Conservation (phyloP, 2,888 invertebrate species). For the Zeuzera pyrina region DNA sequence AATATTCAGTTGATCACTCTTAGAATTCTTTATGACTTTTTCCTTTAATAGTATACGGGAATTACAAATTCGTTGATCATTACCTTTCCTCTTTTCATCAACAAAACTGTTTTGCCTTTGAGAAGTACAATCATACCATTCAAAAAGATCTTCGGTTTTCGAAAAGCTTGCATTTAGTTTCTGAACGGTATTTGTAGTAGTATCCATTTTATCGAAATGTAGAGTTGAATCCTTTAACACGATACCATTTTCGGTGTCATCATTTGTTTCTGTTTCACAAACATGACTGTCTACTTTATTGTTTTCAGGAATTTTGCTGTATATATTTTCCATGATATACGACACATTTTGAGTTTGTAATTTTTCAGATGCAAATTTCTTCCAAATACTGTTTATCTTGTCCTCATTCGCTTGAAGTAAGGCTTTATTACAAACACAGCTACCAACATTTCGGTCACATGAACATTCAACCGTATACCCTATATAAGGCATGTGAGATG, state of each 20-base stretch:
- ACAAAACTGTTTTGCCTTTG: constrained; percentile 2
- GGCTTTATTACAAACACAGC: constrained; percentile 42
- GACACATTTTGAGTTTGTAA: constrained; percentile 24
- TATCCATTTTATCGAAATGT: constrained; percentile 3
- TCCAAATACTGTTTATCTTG: constrained; percentile 31
- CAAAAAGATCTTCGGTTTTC: constrained; percentile 16
- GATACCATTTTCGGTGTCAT: background rate
- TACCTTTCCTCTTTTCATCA: background rate
- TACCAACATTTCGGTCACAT: constrained; percentile 31
- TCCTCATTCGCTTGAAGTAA: constrained; percentile 22
- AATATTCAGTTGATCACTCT: no score
- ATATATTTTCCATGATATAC: constrained; percentile 40
- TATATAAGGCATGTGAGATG: constrained; percentile 27
- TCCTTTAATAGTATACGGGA: constrained; percentile 8
- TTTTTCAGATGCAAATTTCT: constrained; percentile 22
- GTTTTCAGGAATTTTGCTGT: constrained; percentile 8
- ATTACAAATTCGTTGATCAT: background rate
- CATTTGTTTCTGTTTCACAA: background rate
- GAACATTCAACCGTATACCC: constrained; percentile 44
- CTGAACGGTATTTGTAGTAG: constrained; percentile 22
- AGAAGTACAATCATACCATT: constrained; percentile 23
- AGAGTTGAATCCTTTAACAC: constrained; percentile 7
- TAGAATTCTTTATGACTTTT: constrained; percentile 9
- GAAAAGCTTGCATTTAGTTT: constrained; percentile 18
- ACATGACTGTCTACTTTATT: background rate